Evolutionary conservation across 2,113 vertebrate species (phyloP).

Genomic region (western clawed frog (Xenopus tropicalis)): DNA sequence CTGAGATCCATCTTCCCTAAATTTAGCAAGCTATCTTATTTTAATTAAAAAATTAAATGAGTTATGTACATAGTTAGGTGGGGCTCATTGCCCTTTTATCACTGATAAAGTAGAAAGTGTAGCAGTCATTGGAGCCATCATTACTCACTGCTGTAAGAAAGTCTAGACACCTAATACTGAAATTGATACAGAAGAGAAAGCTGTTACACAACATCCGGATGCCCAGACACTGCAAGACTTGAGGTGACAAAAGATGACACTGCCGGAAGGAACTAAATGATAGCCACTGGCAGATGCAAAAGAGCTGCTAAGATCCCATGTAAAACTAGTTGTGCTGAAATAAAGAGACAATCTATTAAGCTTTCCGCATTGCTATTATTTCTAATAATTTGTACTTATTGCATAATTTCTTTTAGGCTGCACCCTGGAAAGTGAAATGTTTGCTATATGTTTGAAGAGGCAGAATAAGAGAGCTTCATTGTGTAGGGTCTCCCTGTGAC

Average conservation of each 20-base stretch:
- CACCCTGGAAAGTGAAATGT: too few species aligned
- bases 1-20: too few species aligned
- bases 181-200: slow-evolving; percentile 11
- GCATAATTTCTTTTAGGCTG: too few species aligned
- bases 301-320: slow-evolving; percentile 16
- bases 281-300: slow-evolving; percentile 12
- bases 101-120: background rate
- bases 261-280: slow-evolving; percentile 20
- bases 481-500: too few species aligned
- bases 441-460: too few species aligned
- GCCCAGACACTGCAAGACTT: slow-evolving; percentile 15
- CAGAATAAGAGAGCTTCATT: too few species aligned
- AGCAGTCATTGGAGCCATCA: slow-evolving; percentile 2
- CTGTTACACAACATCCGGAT: slow-evolving; percentile 18
- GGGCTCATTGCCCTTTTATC: too few species aligned
- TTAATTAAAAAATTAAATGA: background rate
- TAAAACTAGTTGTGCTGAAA: background rate
- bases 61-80: background rate
- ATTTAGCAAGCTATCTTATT: too few species aligned
- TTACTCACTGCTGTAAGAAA: slow-evolving; percentile 11
- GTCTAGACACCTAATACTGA: slow-evolving; percentile 13
- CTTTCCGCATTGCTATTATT: too few species aligned
- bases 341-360: background rate
- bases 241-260: slow-evolving; percentile 21
- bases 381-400: too few species aligned